These are phyloP conservation scores for Tetragnatha montana DNA, from an alignment of 2,888 invertebrate species.

Conservation along the genomic window DNA sequence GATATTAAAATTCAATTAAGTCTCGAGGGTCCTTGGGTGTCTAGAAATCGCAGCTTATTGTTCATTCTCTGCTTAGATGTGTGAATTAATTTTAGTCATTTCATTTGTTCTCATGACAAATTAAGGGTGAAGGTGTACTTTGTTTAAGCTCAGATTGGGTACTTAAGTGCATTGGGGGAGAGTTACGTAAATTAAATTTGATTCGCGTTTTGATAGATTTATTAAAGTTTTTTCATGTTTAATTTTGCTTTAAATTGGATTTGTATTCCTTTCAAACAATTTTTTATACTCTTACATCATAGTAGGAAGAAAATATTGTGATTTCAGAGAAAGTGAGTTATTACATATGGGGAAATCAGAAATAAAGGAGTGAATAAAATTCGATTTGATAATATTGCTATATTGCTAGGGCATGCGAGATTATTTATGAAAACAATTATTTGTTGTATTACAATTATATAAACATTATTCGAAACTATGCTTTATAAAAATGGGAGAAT, in stretches of 20 bases:
- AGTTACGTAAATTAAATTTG: background rate
- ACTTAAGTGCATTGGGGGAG: background rate
- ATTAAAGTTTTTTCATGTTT: background rate
- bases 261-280: background rate
- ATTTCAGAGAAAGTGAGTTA: background rate
- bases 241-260: background rate
- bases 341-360: too few relatives aligned
- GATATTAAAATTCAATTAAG: background rate
- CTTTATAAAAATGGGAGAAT: too few relatives aligned
- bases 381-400: too few relatives aligned
- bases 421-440: too few relatives aligned
- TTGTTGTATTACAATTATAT: too few relatives aligned
- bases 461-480: too few relatives aligned
- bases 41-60: background rate
- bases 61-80: background rate
- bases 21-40: background rate
- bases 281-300: background rate
- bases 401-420: too few relatives aligned
- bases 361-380: too few relatives aligned
- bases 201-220: background rate
- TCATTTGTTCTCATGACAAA: background rate
- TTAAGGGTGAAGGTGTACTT: too few relatives aligned
- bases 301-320: background rate
- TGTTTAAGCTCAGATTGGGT: background rate
- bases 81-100: background rate